Evolutionary conservation across 1,140 invertebrate genomes (phyloP), one percentile per base, ranked within the genome.

Genomic region (Probaryconus sp.): DNA sequence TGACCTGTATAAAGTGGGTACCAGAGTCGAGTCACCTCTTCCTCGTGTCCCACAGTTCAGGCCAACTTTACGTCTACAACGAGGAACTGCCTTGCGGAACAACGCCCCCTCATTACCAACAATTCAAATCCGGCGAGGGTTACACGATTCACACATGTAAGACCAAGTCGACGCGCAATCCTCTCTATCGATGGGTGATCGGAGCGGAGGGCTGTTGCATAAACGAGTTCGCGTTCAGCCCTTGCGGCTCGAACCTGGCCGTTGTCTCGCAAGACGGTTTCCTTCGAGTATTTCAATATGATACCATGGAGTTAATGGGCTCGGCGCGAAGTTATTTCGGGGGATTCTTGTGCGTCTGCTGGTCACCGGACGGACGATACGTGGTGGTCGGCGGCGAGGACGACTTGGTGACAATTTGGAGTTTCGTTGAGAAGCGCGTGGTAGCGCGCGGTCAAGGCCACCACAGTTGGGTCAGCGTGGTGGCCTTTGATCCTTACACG

Each of bases 1-100:
- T 99, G 70, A 99, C 98, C n/a, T 99, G 98, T 87, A 93, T 99
- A 80, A 93, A 95, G 81, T 99, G 98, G 98, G 92, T 99, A 60
- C 98, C 98, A 10, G 94, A 94, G 42, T 97, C 96, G 21, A 92
- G 92, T 67, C 97, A 97, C 81, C 89, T 97, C 76, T 99, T 99
- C 88, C 89, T 99, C 55, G 96, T 96, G 38, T 95, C 97, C 13
- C 97, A 99, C 87, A 92, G 94, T 42, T 98, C 97, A 68, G 98
- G 98, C n/a, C 95, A 98, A 80, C 90, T 99, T 79, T 99, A 99
- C 89, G 91, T 99, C 11, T 99, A 99, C 88, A 98, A 98, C 87
- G 97, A 98, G 87, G 97, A 99, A 86, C 88, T 98, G 38, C 91
- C 93, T 1, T 98, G 96, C 88, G 94, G 95, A 1, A 93, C 90